Conservation (phyloP, 2,113 vertebrate species). For the Pteropus alecto region DNA sequence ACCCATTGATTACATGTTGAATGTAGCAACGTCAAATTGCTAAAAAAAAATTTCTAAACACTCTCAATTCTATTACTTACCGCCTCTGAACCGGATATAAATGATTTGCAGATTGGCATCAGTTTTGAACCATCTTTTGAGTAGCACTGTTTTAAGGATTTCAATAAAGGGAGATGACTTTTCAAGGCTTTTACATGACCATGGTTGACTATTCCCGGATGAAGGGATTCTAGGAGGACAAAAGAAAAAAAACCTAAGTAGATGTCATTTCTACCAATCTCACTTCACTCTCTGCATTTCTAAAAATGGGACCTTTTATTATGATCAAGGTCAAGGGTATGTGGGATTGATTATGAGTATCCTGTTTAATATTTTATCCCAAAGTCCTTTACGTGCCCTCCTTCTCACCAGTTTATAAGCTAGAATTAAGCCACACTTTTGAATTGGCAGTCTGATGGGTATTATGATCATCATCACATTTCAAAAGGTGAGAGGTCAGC, state of each 20-base stretch:
- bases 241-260: neutral
- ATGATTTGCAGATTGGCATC: neutral
- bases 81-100: neutral
- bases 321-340: neutral
- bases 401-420: neutral
- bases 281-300: neutral
- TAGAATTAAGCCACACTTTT: neutral
- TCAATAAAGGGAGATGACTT: neutral
- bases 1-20: neutral
- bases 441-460: neutral
- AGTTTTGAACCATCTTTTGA: neutral
- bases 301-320: neutral
- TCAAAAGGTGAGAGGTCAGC: neutral
- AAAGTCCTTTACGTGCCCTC: neutral
- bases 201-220: neutral
- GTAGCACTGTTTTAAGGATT: neutral
- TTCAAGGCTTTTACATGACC: neutral
- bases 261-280: neutral
- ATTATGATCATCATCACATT: neutral
- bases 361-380: constrained; percentile 9
- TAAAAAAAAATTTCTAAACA: neutral
- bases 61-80: neutral
- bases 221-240: neutral
- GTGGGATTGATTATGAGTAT: neutral
- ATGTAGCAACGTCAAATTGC: neutral